These are phyloP conservation scores for Agapornis roseicollis DNA, from an alignment of 2,113 vertebrate species.

Conservation along the genomic window DNA sequence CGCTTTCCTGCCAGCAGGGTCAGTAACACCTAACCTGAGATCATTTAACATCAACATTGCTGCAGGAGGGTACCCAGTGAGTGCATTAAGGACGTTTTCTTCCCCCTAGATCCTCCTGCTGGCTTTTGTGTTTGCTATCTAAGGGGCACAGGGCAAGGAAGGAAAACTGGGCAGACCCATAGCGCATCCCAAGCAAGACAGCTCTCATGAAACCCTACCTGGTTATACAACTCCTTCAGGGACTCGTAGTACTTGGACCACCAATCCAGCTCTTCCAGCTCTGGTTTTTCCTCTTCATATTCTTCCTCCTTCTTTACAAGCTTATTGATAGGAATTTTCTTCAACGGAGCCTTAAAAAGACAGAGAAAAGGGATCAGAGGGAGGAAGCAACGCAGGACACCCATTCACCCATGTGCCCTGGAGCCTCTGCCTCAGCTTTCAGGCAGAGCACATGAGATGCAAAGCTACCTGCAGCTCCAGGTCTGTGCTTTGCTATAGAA, in stretches of 20 bases:
- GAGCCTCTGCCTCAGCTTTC: not conserved
- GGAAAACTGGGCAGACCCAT: not conserved
- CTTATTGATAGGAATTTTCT: slow-evolving; percentile 69
- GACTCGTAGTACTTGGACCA: slow-evolving; percentile 96
- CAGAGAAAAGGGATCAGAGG: not conserved
- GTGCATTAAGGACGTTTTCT: not conserved
- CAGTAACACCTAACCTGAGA: not conserved
- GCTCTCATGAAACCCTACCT: slow-evolving; percentile 67
- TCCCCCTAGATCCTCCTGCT: not conserved
- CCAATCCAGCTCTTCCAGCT: slow-evolving; percentile 92
- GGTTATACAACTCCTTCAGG: slow-evolving; percentile 81
- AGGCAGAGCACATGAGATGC: not conserved
- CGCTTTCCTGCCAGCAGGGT: not conserved
- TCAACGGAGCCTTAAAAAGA: slow-evolving; percentile 75
- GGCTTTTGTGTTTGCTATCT: not conserved
- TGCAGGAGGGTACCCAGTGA: not conserved
- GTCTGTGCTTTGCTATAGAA: not conserved
- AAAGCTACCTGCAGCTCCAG: not conserved
- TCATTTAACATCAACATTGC: not conserved
- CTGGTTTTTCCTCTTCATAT: slow-evolving; percentile 85
- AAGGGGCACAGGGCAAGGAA: not conserved
- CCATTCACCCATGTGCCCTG: no score
- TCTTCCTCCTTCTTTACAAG: slow-evolving; percentile 66
- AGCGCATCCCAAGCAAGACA: not conserved
- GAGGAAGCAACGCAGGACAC: not conserved